These are phyloP conservation scores for Drosophila nigricruria DNA, from an alignment of 2,888 invertebrate genomes.

Conservation along the genomic window DNA sequence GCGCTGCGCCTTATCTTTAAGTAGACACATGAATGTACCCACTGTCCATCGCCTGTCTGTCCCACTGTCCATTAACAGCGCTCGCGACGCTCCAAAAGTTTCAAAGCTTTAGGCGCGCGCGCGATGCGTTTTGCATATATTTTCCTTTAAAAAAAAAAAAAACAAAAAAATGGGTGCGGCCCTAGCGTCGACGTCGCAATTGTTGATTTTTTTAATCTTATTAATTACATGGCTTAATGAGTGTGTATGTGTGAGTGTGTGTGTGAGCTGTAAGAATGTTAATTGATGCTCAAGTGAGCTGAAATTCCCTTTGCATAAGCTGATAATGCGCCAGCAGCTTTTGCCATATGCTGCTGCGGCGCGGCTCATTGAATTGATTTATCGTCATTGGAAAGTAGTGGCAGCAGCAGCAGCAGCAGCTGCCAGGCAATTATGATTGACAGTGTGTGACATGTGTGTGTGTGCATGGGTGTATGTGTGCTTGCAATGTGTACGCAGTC, in stretches of 20 bases:
- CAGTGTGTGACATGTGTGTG: constrained; percentile 54
- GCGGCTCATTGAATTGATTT: constrained; percentile 62
- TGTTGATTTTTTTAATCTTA: constrained; percentile 77
- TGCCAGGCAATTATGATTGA: constrained; percentile 74
- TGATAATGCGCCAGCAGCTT: constrained; percentile 61
- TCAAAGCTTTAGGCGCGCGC: constrained; percentile 61
- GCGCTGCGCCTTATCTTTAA: constrained; percentile 55
- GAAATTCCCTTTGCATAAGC: constrained; percentile 33
- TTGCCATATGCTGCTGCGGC: constrained; percentile 53
- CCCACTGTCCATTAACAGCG: constrained; percentile 27
- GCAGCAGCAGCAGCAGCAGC: constrained; percentile 32
- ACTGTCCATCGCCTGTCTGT: constrained; percentile 12
- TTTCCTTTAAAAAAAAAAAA: constrained; percentile 47
- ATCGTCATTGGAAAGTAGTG: constrained; percentile 55
- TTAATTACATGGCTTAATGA: constrained; percentile 78
- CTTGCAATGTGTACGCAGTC: constrained; percentile 30
- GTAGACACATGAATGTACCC: constrained; percentile 48
- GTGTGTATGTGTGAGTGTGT: constrained; percentile 29
- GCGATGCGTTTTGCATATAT: constrained; percentile 81
- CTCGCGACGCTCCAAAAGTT: constrained; percentile 58
- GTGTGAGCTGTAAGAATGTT: constrained; percentile 57
- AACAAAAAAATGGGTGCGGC: constrained; percentile 68
- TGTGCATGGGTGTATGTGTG: constrained; percentile 4
- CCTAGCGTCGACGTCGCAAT: constrained; percentile 63
- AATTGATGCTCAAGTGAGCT: constrained; percentile 66